Evolutionary conservation across 2,113 vertebrate genomes (phyloP).

Genomic region (Thinocorus orbignyianus): DNA sequence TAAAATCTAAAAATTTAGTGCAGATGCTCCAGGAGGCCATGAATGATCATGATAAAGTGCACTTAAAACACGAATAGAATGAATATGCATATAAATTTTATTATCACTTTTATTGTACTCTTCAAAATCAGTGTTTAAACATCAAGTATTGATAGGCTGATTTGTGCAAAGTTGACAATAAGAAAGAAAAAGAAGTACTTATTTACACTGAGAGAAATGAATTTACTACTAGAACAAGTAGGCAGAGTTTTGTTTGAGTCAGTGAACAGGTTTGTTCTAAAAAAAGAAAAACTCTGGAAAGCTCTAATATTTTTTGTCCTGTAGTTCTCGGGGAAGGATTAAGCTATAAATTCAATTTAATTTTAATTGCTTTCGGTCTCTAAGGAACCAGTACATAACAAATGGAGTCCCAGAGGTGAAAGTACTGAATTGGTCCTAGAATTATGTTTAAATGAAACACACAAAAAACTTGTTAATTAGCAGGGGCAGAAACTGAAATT

Average conservation of each 20-base stretch:
- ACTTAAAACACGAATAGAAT: neutral
- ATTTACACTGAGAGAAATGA: neutral
- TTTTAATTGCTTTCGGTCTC: conserved; percentile 73
- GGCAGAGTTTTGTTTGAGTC: neutral
- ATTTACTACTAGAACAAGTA: neutral
- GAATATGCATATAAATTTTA: neutral
- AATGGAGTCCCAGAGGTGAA: conserved; percentile 54
- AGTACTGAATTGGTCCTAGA: neutral
- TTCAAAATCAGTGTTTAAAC: neutral
- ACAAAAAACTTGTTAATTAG: conserved; percentile 64
- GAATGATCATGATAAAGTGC: neutral
- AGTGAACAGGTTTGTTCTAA: neutral
- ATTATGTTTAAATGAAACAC: conserved; percentile 65
- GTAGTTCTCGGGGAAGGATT: conserved; percentile 36
- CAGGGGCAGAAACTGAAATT: conserved; percentile 54
- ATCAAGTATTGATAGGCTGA: neutral
- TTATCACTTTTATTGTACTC: neutral
- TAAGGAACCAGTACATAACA: conserved; percentile 47
- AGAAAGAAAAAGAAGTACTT: neutral
- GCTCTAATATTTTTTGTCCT: conserved; percentile 28
- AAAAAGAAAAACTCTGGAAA: conserved; percentile 25
- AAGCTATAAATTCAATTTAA: conserved; percentile 70
- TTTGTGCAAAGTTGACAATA: neutral
- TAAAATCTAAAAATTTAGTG: neutral
- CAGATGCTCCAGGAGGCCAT: neutral